A percentile compares a stretch with the other conserved stretches of the same genome.
phyloP scores from a whole-genome alignment of 2,113 vertebrate species.

The Tenrec ecaudatus region DNA sequence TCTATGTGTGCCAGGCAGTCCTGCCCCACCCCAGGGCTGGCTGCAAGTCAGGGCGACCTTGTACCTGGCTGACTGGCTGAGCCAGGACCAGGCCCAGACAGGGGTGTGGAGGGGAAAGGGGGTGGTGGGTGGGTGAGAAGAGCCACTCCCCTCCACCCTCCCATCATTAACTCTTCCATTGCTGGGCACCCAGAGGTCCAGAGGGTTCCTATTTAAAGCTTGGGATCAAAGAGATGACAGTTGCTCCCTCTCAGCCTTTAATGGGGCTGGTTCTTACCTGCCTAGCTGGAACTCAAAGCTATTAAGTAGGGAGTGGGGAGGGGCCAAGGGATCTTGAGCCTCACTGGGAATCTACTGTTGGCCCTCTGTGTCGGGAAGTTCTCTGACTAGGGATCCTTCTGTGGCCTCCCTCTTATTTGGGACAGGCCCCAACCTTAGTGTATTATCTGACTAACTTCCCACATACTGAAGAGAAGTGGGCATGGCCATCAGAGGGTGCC shows the following conservation, averaged over 20 bases:
- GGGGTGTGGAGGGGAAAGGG: slow-evolving; percentile 61
- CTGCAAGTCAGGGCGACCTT: slow-evolving; percentile 81
- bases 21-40: slow-evolving; percentile 80
- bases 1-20: slow-evolving; percentile 73
- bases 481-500: slow-evolving; percentile 3
- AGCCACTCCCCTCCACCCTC: slow-evolving; percentile 61
- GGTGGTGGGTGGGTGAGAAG: slow-evolving; percentile 22
- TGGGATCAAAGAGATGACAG: slow-evolving; percentile 65
- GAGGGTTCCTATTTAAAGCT: slow-evolving; percentile 55
- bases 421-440: slow-evolving; percentile 22
- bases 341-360: neutral
- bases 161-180: slow-evolving; percentile 71
- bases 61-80: slow-evolving; percentile 80
- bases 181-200: slow-evolving; percentile 50
- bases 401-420: neutral
- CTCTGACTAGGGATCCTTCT: slow-evolving; percentile 45
- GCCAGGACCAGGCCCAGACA: slow-evolving; percentile 65
- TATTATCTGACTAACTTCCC: slow-evolving; percentile 66
- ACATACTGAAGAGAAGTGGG: slow-evolving; percentile 44
- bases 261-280: slow-evolving; percentile 65
- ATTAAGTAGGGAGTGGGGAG: slow-evolving; percentile 23
- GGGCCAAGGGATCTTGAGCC: neutral
- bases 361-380: neutral
- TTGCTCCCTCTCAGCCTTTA: slow-evolving; percentile 52
- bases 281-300: slow-evolving; percentile 39